A percentile compares a stretch with the other conserved stretches of the same genome.
These are phyloP conservation scores for Cotesia chilonis DNA, from an alignment of 1,140 invertebrate genomes.

Conservation along the genomic window DNA sequence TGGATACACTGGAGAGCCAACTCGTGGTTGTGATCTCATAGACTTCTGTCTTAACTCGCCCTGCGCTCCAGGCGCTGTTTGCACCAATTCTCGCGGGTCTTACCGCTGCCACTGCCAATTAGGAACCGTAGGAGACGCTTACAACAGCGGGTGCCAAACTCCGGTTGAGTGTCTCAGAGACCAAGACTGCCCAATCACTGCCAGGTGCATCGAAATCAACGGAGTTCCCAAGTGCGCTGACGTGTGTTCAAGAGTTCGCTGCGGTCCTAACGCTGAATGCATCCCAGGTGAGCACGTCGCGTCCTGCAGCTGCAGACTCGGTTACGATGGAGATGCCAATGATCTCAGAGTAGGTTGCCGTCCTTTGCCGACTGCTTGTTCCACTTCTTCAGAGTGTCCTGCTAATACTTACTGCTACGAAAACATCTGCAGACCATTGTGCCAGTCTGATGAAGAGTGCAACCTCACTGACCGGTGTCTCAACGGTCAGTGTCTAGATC, in stretches of 20 bases:
- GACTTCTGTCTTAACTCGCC: constrained; percentile 82
- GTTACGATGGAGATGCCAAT: constrained; percentile 79
- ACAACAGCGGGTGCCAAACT: constrained; percentile 78
- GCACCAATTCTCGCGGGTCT: constrained; percentile 82
- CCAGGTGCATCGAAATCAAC: constrained; percentile 76
- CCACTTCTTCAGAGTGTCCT: constrained; percentile 76
- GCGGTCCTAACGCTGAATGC: constrained; percentile 87
- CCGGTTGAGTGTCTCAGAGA: constrained; percentile 81
- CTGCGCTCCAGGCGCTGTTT: constrained; percentile 83
- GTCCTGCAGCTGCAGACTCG: constrained; percentile 79
- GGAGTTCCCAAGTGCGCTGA: constrained; percentile 81
- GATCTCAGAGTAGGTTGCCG: constrained; percentile 78
- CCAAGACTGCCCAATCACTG: constrained; percentile 79
- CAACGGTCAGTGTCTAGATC: constrained; percentile 83
- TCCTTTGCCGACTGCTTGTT: constrained; percentile 78
- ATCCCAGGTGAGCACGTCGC: constrained; percentile 75
- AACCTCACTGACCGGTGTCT: constrained; percentile 79
- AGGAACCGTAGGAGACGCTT: constrained; percentile 83
- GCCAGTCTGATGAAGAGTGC: constrained; percentile 83
- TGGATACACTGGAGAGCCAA: constrained; percentile 82
- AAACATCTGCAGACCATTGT: constrained; percentile 80
- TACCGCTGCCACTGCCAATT: constrained; percentile 82
- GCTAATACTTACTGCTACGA: constrained; percentile 84
- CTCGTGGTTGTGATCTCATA: constrained; percentile 75
- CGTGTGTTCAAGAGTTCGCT: constrained; percentile 78